These are phyloP conservation scores for Chionoecetes opilio DNA, from an alignment of 1,140 invertebrate genomes.

Conservation along the genomic window DNA sequence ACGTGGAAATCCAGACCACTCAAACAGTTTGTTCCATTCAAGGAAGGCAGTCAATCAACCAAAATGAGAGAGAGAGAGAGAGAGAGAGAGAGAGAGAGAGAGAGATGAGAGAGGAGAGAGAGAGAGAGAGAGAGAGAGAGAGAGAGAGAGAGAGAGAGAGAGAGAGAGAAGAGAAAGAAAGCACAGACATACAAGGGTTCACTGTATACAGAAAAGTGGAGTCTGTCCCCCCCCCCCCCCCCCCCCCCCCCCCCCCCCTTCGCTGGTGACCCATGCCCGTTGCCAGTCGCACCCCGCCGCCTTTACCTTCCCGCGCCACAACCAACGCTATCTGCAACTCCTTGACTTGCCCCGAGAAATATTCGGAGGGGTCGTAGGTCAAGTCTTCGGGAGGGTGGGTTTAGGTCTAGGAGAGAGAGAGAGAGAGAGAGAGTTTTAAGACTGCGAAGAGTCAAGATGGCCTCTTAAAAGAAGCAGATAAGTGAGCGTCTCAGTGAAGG, in stretches of 20 bases:
- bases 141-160: constrained; percentile 24
- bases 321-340: no score
- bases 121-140: constrained; percentile 23
- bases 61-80: no score
- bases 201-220: not conserved
- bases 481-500: no score
- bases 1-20: not conserved
- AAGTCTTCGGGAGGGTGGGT: no score
- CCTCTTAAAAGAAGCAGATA: not conserved
- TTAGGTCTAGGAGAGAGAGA: not conserved
- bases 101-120: not conserved
- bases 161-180: not conserved
- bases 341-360: no score
- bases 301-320: no score
- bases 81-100: not conserved
- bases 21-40: not conserved
- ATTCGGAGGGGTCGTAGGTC: no score
- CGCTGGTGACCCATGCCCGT: no score
- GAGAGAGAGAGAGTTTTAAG: constrained; percentile 18
- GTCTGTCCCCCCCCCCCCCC: not conserved
- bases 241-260: no score
- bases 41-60: not conserved
- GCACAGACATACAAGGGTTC: not conserved
- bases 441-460: no score
- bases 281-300: no score